Conservation (phyloP, 2,797 vertebrate genomes). For the Scolopax rusticola region DNA sequence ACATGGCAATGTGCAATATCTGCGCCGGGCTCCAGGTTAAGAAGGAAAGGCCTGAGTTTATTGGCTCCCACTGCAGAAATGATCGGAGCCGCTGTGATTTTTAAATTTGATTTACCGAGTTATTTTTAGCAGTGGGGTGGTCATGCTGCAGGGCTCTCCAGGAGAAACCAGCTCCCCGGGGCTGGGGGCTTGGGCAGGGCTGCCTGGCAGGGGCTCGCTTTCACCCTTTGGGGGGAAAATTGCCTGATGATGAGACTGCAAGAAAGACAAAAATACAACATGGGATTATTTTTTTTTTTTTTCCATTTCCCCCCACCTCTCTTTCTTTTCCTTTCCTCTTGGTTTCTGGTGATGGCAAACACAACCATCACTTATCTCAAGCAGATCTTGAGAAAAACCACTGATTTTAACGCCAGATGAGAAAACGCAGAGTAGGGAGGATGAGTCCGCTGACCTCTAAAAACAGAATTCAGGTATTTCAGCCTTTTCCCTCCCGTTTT, state of each 20-base stretch:
- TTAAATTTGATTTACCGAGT: constrained; percentile 19
- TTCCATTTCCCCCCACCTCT: rapidly evolving
- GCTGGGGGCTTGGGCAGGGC: not conserved
- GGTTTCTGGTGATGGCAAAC: not conserved
- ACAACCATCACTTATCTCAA: not conserved
- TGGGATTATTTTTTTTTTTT: no score
- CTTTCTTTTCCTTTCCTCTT: not conserved
- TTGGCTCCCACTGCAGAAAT: constrained; percentile 51
- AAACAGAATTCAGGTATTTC: not conserved
- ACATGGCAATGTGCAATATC: constrained; percentile 54
- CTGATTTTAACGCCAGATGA: not conserved
- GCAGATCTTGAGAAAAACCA: not conserved
- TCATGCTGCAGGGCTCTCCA: constrained; percentile 12
- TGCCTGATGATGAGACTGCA: not conserved
- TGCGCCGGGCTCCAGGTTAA: constrained; percentile 3
- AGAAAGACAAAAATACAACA: not conserved
- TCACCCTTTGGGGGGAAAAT: rapidly evolving
- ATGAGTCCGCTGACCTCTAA: not conserved
- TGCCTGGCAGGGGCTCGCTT: not conserved
- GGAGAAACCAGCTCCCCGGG: not conserved
- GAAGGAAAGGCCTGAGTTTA: constrained; percentile 57
- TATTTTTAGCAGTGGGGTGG: constrained; percentile 65
- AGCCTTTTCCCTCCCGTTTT: not conserved
- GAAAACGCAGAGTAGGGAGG: not conserved
- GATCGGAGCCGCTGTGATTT: constrained; percentile 30